Percentiles rank a stretch among this genome's conserved stretches.
Evolutionary conservation across 2,797 vertebrate species (phyloP).

Genomic region (Peromyscus eremicus): DNA sequence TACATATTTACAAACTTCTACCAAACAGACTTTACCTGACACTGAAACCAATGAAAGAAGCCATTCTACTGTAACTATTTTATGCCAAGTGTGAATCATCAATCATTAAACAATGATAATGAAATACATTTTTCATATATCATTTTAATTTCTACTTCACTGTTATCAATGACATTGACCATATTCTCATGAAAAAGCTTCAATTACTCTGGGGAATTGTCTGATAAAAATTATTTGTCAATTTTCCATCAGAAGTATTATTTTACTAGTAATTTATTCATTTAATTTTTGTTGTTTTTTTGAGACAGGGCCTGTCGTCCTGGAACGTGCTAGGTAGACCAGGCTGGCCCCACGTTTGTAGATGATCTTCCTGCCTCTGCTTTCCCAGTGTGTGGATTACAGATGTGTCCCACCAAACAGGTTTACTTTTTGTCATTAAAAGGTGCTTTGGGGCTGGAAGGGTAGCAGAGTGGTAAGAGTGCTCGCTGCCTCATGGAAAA

Average conservation of each 20-base stretch:
- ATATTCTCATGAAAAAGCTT: constrained; percentile 32
- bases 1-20: constrained; percentile 42
- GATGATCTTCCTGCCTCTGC: background rate
- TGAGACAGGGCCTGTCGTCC: background rate
- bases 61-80: background rate
- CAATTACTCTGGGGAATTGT: background rate
- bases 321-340: background rate
- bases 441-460: background rate
- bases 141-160: constrained; percentile 53
- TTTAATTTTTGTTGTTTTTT: background rate
- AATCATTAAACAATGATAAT: constrained; percentile 20
- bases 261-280: constrained; percentile 35
- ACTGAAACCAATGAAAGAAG: background rate
- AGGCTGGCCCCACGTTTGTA: background rate
- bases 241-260: constrained; percentile 42
- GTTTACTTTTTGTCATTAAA: background rate
- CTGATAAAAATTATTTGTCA: constrained; percentile 44
- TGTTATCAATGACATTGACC: background rate
- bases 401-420: background rate
- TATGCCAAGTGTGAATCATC: background rate
- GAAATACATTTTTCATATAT: constrained; percentile 32
- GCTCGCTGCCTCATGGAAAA: background rate
- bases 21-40: constrained; percentile 45
- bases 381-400: background rate
- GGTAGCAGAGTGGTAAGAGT: background rate